Evolutionary conservation across 1,140 invertebrate species (phyloP).

Genomic region (Cyclargus thomasi): DNA sequence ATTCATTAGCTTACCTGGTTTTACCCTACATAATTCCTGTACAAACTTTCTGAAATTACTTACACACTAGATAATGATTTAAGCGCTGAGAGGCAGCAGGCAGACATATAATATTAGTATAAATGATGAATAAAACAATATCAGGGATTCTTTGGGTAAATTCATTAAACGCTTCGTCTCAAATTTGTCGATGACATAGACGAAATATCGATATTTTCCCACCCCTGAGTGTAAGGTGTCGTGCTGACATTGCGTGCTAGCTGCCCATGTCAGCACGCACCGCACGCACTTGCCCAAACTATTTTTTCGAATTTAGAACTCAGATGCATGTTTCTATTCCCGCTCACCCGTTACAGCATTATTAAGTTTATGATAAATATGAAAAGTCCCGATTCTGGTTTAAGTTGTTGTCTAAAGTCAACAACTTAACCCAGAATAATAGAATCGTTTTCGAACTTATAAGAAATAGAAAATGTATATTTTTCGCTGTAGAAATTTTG

Average conservation of each 20-base stretch:
- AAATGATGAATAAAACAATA: too few relatives aligned
- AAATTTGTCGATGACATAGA: neutral
- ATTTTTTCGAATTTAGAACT: conserved; percentile 68
- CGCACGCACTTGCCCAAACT: conserved; percentile 67
- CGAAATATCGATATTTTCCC: conserved; percentile 11
- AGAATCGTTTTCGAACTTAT: neutral
- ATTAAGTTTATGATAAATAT: conserved; percentile 17
- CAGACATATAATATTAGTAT: too few relatives aligned
- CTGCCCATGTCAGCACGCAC: conserved; percentile 46
- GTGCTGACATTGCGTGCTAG: conserved; percentile 45
- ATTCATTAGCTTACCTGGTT: too few relatives aligned
- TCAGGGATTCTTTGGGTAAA: too few relatives aligned
- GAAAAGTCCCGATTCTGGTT: conserved; percentile 24
- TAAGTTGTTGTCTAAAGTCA: neutral
- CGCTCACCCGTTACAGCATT: conserved; percentile 22
- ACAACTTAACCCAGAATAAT: too few relatives aligned
- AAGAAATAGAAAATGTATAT: too few relatives aligned
- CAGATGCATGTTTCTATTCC: conserved; percentile 62
- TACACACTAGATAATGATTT: too few relatives aligned
- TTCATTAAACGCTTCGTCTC: too few relatives aligned
- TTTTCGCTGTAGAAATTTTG: too few relatives aligned
- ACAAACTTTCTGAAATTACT: too few relatives aligned
- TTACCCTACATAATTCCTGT: too few relatives aligned
- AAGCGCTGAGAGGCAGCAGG: too few relatives aligned
- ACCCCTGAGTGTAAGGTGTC: conserved; percentile 7